Evolutionary conservation across 2,797 vertebrate species (phyloP).

Genomic region (Eulemur rubriventer): DNA sequence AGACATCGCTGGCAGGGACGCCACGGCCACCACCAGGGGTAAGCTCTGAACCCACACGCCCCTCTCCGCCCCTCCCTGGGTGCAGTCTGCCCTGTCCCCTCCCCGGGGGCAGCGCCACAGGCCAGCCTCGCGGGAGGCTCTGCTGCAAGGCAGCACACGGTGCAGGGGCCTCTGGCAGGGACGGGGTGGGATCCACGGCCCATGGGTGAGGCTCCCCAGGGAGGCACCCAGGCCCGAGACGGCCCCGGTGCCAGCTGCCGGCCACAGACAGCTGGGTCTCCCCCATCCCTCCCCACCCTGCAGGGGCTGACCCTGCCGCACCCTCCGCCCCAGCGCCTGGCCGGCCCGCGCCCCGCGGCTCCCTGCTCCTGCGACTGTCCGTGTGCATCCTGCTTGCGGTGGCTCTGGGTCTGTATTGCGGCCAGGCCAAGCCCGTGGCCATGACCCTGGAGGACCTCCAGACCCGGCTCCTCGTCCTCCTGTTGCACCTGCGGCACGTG

Average conservation of each 20-base stretch:
- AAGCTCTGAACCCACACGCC: neutral
- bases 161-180: neutral
- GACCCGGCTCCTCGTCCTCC: constrained; percentile 88
- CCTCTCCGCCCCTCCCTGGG: fast-evolving
- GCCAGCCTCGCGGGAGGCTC: fast-evolving
- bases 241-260: neutral
- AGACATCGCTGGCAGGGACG: constrained; percentile 52
- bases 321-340: neutral
- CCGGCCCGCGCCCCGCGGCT: constrained; percentile 55
- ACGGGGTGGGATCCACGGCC: fast-evolving
- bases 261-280: neutral
- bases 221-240: neutral
- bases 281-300: neutral
- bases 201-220: neutral
- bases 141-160: fast-evolving
- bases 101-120: fast-evolving
- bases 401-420: constrained; percentile 90
- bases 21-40: neutral
- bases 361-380: constrained; percentile 89
- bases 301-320: neutral
- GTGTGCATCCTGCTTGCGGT: constrained; percentile 91
- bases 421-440: constrained; percentile 84
- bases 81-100: fast-evolving
- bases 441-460: constrained; percentile 91
- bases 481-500: constrained; percentile 89